Base-by-base conservation (phyloP, 2,797 vertebrate genomes). In the Acanthurus tractus region DNA sequence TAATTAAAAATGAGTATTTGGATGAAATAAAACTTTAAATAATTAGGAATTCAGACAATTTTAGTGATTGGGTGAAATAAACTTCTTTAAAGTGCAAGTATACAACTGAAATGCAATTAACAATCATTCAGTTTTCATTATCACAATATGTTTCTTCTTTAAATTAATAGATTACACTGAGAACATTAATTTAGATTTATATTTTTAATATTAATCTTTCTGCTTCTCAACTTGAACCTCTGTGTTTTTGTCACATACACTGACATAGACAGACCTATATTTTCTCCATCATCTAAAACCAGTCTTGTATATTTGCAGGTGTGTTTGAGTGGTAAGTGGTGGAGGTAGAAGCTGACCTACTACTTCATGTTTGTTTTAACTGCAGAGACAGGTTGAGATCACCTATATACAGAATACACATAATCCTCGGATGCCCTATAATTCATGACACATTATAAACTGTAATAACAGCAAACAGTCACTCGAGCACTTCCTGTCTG, bases 371-470 rank as follows among this genome's bases (percentile, higher is more conserved):
- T 50, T 81, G 78, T 84, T 77, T 76, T 75, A 84, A 50, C 56
- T 52, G 53, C 18, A 25, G 38, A n/a, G 2, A 38, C 55, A 62
- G 0, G 8, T 59, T 15, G 0, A 56, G 63, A 70, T 72, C 64
- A 76, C 73, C 67, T 69, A 68, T 79, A 81, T 46, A 25, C 55
- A 58, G n/a, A 82, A 65, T n/a, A 50, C 57, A 79, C 45, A 66
- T 91, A 87, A 93, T 86, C 86, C 86, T 71, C 79, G 69, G 38
- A 6, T 62, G 70, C 80, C 85, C 79, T 29, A 34, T 67, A 63
- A 74, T 29, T 57, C 79, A 68, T 53, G 56, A 67, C 34, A 77
- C 81, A 87, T 46, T 23, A 78, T 15, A 48, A 23, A 36, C 74
- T 67, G 59, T 73, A 70, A 79, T 61, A 79, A 73, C 40, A 34